Percentiles rank a stretch among this genome's conserved stretches.
Evolutionary conservation across 2,797 vertebrate genomes (phyloP).

Genomic region (Gallinago solitaria): DNA sequence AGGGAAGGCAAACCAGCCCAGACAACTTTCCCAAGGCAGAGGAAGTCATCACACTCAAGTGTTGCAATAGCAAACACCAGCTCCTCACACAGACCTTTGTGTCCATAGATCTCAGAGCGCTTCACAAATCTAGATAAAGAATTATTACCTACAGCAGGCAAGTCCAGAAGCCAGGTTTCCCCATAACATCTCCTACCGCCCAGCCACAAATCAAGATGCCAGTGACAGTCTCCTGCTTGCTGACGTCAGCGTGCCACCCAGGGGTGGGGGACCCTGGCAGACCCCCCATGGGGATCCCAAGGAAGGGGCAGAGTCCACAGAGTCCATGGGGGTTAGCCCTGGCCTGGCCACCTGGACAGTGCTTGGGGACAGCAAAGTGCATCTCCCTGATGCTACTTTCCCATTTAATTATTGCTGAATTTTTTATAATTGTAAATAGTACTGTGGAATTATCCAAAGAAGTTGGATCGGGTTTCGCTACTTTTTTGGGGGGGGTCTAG

Average conservation of each 20-base stretch:
- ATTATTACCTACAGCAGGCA: not conserved
- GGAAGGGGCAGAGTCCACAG: not conserved
- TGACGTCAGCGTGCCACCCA: fast-evolving
- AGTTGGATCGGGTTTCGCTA: not conserved
- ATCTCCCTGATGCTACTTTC: not conserved
- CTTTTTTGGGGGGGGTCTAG: not conserved
- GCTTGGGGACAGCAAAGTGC: not conserved
- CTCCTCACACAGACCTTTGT: not conserved
- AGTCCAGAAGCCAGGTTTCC: not conserved
- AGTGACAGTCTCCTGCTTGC: not conserved
- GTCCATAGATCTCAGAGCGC: not conserved
- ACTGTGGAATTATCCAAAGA: not conserved
- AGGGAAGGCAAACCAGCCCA: not conserved
- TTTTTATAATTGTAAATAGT: not conserved
- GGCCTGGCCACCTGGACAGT: fast-evolving
- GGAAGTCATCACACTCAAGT: not conserved
- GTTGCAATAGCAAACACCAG: not conserved
- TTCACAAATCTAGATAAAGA: not conserved
- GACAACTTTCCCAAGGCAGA: not conserved
- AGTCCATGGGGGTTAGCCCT: not conserved
- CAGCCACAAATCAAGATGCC: not conserved
- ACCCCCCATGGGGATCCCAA: not conserved
- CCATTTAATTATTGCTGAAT: not conserved
- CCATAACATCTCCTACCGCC: not conserved
- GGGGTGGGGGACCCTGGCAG: not conserved